Percentiles rank a stretch among this genome's conserved stretches.
These are phyloP conservation scores for Parnassius smintheus DNA, from an alignment of 2,888 invertebrate genomes.

Conservation along the genomic window DNA sequence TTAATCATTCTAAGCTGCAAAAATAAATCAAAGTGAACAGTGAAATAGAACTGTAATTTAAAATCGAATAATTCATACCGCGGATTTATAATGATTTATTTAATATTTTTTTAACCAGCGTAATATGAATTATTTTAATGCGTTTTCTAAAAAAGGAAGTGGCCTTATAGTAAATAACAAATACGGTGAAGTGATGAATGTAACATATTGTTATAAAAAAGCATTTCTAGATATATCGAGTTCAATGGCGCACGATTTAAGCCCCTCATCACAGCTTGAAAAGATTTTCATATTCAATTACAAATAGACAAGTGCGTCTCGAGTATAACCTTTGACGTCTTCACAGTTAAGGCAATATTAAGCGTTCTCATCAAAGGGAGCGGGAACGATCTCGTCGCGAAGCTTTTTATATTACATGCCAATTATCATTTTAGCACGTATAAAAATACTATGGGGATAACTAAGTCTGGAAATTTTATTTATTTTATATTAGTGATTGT, in stretches of 20 bases:
- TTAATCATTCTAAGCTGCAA: no score
- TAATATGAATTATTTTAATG: no score
- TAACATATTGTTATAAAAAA: background rate
- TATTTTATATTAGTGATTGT: no score
- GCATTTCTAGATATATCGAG: slow-evolving; percentile 28
- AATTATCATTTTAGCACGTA: slow-evolving; percentile 18
- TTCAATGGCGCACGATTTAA: slow-evolving; percentile 33
- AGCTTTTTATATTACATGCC: slow-evolving; percentile 12
- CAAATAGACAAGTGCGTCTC: slow-evolving; percentile 78
- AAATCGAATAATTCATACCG: no score
- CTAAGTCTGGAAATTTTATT: no score
- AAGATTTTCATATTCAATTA: slow-evolving; percentile 80
- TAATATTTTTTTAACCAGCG: no score
- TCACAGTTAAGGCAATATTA: slow-evolving; percentile 69
- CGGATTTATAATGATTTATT: no score
- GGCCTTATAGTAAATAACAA: background rate
- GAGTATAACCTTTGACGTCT: slow-evolving; percentile 72
- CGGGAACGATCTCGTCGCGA: slow-evolving; percentile 8
- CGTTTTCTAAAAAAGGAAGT: no score
- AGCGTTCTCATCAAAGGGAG: slow-evolving; percentile 37
- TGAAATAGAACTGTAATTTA: no score
- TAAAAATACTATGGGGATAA: background rate
- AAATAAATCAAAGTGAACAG: no score
- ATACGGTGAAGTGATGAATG: background rate
- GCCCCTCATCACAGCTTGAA: slow-evolving; percentile 53